Conservation (phyloP, 2,797 vertebrate species). For the Brachyalestes nurse region DNA sequence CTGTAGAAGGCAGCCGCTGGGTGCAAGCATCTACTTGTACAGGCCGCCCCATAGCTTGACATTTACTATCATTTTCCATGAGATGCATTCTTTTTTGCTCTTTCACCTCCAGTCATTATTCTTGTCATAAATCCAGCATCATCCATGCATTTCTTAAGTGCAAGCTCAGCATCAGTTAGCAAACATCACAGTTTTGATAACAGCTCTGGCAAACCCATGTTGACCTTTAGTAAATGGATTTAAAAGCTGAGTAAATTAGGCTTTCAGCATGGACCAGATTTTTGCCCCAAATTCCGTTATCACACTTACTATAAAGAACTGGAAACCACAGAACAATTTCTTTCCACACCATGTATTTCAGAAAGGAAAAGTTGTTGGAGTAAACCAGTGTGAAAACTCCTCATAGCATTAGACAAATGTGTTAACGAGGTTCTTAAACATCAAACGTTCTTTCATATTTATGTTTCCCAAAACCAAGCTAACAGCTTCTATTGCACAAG, state of each 20-base stretch:
- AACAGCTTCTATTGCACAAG: too few species aligned
- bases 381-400: too few species aligned
- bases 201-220: not conserved
- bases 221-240: not conserved
- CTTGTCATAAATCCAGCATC: constrained; percentile 27
- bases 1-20: constrained; percentile 15
- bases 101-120: constrained; percentile 26
- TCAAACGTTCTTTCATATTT: too few species aligned
- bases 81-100: not conserved
- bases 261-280: not conserved
- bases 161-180: not conserved
- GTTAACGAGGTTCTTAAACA: too few species aligned
- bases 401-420: too few species aligned
- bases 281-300: not conserved
- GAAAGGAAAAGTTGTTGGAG: too few species aligned
- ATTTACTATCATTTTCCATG: constrained; percentile 16
- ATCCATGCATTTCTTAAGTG: constrained; percentile 9
- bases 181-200: not conserved
- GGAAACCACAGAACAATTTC: too few species aligned
- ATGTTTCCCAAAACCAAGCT: too few species aligned
- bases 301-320: too few species aligned
- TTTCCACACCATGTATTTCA: not conserved
- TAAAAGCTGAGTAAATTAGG: constrained; percentile 8
- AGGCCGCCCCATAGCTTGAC: not conserved
- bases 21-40: constrained; percentile 32